These are phyloP conservation scores for Caenorhabditis doughertyi DNA, from an alignment of 2,888 invertebrate genomes.

Conservation along the genomic window DNA sequence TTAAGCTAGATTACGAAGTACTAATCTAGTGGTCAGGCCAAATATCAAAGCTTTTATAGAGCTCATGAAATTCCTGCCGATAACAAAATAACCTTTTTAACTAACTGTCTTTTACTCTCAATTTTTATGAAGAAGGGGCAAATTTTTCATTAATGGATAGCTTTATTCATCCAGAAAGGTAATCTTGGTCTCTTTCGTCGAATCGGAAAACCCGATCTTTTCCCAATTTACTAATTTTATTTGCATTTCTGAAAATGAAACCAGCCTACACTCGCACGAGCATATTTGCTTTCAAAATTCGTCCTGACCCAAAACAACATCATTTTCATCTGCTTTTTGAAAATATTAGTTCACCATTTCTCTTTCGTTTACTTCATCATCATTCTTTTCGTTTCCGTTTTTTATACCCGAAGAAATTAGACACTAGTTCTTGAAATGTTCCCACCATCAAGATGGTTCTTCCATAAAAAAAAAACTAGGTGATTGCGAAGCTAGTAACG, in stretches of 20 bases:
- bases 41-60: too few relatives aligned
- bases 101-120: too few relatives aligned
- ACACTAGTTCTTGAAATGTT: neutral
- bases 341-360: conserved; percentile 31
- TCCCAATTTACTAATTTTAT: conserved; percentile 9
- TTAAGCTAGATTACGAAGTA: neutral
- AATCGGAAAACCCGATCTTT: neutral
- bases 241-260: conserved; percentile 48
- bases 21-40: too few relatives aligned
- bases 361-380: neutral
- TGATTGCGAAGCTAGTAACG: conserved; percentile 44
- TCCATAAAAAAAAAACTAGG: neutral
- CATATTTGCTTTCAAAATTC: conserved; percentile 55
- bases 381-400: neutral
- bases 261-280: conserved; percentile 9
- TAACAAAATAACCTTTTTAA: too few relatives aligned
- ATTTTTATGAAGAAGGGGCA: too few relatives aligned
- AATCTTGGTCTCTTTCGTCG: neutral
- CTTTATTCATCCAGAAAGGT: too few relatives aligned
- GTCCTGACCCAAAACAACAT: conserved; percentile 47
- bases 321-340: conserved; percentile 33
- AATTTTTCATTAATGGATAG: too few relatives aligned
- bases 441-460: neutral
- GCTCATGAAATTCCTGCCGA: too few relatives aligned
- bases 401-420: neutral